Evolutionary conservation across 1,140 invertebrate species (phyloP).

Genomic region (Drosophila parabipectinata): DNA sequence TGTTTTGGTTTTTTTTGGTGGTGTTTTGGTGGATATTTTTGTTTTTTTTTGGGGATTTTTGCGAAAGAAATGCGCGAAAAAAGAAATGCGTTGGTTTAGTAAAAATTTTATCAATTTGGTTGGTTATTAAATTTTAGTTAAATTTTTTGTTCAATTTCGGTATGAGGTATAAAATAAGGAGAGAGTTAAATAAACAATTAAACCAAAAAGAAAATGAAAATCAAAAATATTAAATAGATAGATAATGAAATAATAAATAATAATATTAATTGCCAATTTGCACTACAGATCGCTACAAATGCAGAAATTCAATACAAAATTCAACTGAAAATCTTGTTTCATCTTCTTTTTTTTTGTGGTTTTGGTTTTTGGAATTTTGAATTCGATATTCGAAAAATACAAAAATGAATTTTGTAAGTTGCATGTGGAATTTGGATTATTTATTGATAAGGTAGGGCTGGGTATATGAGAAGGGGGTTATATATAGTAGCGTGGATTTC

Average conservation of each 20-base stretch:
- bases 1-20: conserved; percentile 16
- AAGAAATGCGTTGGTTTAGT: conserved; percentile 62
- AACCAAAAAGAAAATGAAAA: conserved; percentile 21
- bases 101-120: conserved; percentile 34
- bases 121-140: conserved; percentile 35
- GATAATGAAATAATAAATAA: conserved; percentile 22
- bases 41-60: conserved; percentile 12
- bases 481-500: conserved; percentile 61
- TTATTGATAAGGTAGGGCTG: conserved; percentile 2
- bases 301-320: conserved; percentile 56
- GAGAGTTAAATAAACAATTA: conserved; percentile 1
- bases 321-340: conserved; percentile 42
- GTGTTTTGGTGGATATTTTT: conserved; percentile 15
- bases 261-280: conserved; percentile 75
- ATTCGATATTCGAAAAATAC: conserved; percentile 23
- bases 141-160: conserved; percentile 14
- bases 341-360: not conserved
- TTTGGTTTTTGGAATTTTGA: conserved; percentile 35
- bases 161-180: conserved; percentile 28
- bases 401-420: conserved; percentile 16
- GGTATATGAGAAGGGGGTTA: conserved; percentile 5
- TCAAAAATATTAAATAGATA: not conserved
- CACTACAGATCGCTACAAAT: conserved; percentile 64
- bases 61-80: conserved; percentile 51
- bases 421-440: conserved; percentile 42